phyloP scores from a whole-genome alignment of 2,888 invertebrate genomes.

The Lithophane ornitopus region DNA sequence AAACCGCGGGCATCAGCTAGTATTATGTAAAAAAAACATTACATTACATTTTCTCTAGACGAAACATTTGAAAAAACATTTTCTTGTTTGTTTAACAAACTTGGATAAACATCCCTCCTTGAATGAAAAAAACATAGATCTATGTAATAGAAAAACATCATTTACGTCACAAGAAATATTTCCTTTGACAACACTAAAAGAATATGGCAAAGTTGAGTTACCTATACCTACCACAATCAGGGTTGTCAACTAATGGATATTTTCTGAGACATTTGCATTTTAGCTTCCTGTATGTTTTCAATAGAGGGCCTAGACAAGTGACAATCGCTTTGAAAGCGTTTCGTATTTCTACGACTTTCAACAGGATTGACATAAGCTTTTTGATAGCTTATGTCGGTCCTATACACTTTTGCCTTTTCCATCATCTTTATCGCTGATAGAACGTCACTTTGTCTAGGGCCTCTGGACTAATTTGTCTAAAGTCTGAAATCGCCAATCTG shows the following conservation, averaged over 20 bases:
- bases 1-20: too few species aligned
- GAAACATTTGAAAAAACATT: conserved; percentile 31
- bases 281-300: not conserved
- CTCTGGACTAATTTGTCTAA: too few species aligned
- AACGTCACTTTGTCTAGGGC: too few species aligned
- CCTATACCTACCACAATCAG: conserved; percentile 9
- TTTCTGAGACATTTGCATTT: too few species aligned
- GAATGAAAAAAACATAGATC: conserved; percentile 21
- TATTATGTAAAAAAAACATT: not conserved
- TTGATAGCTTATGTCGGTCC: too few species aligned
- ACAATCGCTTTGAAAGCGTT: too few species aligned
- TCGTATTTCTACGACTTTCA: too few species aligned
- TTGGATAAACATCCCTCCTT: conserved; percentile 2
- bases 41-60: not conserved
- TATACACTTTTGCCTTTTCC: too few species aligned
- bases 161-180: conserved; percentile 33
- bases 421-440: too few species aligned
- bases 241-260: conserved; percentile 14
- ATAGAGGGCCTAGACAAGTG: too few species aligned
- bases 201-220: conserved; percentile 40
- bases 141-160: conserved; percentile 28
- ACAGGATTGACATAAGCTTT: too few species aligned
- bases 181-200: conserved; percentile 35
- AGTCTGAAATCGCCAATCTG: not conserved
- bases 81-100: conserved; percentile 27